These are phyloP conservation scores for Troides helena DNA, from an alignment of 2,888 invertebrate species.

Conservation along the genomic window DNA sequence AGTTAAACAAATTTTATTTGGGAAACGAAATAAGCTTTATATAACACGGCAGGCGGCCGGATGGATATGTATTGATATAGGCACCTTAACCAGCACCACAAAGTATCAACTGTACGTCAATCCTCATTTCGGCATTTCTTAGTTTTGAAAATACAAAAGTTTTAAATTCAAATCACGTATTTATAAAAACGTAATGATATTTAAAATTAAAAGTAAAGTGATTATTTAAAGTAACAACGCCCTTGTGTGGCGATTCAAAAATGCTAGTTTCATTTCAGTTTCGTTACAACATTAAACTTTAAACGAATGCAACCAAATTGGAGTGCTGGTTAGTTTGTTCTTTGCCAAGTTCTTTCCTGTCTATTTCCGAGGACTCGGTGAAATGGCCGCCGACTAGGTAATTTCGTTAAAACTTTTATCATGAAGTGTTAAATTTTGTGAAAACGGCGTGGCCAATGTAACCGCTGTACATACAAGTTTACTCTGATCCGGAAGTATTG, in stretches of 20 bases:
- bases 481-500: constrained; percentile 64
- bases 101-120: too few relatives aligned
- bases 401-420: constrained; percentile 79
- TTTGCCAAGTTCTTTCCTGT: constrained; percentile 76
- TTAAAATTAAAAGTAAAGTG: background rate
- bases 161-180: too few relatives aligned
- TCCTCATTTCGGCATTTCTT: too few relatives aligned
- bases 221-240: background rate
- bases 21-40: too few relatives aligned
- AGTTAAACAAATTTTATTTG: too few relatives aligned
- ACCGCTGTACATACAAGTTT: constrained; percentile 64
- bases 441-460: constrained; percentile 57
- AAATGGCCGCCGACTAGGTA: constrained; percentile 72
- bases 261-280: constrained; percentile 66
- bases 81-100: too few relatives aligned
- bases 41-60: too few relatives aligned
- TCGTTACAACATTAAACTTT: constrained; percentile 74
- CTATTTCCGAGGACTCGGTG: constrained; percentile 63
- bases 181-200: background rate
- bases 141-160: too few relatives aligned
- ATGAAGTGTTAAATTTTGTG: constrained; percentile 74
- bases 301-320: constrained; percentile 75
- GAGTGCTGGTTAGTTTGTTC: constrained; percentile 76
- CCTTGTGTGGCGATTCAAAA: background rate
- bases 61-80: too few relatives aligned